Evolutionary conservation across 1,140 invertebrate genomes (phyloP).

Genomic region (Adelges cooleyi): DNA sequence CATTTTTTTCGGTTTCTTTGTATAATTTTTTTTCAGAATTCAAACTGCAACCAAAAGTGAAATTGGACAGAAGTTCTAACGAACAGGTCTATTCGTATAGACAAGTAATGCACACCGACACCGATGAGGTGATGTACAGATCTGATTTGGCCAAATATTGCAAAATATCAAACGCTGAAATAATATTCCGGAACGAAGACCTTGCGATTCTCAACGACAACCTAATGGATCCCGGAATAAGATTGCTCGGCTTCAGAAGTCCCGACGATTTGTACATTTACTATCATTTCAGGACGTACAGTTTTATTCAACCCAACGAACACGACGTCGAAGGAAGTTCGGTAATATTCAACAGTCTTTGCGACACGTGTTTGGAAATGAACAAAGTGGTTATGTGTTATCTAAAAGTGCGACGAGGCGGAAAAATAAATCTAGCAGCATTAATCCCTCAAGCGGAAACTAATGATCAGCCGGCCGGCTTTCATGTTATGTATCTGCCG

Average conservation of each 20-base stretch:
- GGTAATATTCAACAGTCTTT: background rate
- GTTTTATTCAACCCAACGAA: constrained; percentile 8
- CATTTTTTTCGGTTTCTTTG: background rate
- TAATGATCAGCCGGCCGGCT: constrained; percentile 7
- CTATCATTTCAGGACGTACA: background rate
- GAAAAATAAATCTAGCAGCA: background rate
- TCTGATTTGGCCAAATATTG: constrained; percentile 12
- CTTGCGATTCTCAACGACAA: background rate
- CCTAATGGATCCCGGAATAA: constrained; percentile 1
- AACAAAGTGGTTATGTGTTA: constrained; percentile 20
- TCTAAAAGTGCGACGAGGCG: constrained; percentile 4
- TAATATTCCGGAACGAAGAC: constrained; percentile 23
- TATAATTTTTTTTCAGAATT: constrained; percentile 16
- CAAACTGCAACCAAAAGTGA: constrained; percentile 15
- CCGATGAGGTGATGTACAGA: constrained; percentile 3
- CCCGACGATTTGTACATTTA: background rate
- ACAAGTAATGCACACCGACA: background rate
- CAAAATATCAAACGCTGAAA: background rate
- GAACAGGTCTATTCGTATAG: background rate
- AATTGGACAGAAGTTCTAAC: constrained; percentile 11
- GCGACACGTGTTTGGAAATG: constrained; percentile 5
- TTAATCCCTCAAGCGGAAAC: constrained; percentile 18
- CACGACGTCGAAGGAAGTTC: background rate
- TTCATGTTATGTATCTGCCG: constrained; percentile 21
- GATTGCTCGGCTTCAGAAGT: constrained; percentile 14